These are phyloP conservation scores for Clivina fossor DNA, from an alignment of 2,888 invertebrate species.

Conservation along the genomic window DNA sequence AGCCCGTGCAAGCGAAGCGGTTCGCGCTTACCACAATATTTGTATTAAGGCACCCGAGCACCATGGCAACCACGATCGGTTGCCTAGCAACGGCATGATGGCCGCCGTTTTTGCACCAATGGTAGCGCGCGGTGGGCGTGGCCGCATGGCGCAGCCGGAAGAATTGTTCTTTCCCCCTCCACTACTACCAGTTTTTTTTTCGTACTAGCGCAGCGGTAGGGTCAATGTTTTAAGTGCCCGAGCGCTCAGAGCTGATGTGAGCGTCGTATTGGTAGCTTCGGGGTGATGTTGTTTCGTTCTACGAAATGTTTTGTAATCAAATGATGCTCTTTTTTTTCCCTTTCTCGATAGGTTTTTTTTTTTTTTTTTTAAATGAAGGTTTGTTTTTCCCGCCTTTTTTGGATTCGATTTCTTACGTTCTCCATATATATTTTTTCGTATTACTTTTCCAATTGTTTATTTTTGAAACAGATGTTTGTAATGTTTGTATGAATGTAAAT, in stretches of 20 bases:
- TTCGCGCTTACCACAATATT: slow-evolving; percentile 20
- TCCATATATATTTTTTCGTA: too few relatives aligned
- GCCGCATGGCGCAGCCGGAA: neutral
- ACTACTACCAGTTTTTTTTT: neutral
- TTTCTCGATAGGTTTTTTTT: too few relatives aligned
- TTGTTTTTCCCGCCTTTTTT: slow-evolving; percentile 8
- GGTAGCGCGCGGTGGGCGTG: neutral
- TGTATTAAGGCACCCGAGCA: slow-evolving; percentile 14
- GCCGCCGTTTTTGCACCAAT: slow-evolving; percentile 19
- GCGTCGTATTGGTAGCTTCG: slow-evolving; percentile 16
- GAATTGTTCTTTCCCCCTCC: slow-evolving; percentile 15
- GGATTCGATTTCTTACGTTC: neutral
- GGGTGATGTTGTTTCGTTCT: too few relatives aligned
- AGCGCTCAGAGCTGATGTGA: slow-evolving; percentile 16
- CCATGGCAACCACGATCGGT: slow-evolving; percentile 11
- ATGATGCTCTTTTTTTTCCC: slow-evolving; percentile 19
- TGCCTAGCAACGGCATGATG: slow-evolving; percentile 19
- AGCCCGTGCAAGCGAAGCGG: neutral
- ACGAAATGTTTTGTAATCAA: slow-evolving; percentile 24
- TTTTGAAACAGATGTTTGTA: too few relatives aligned
- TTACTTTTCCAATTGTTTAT: too few relatives aligned
- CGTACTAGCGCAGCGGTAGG: slow-evolving; percentile 5
- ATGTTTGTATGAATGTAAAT: too few relatives aligned
- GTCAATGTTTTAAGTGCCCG: slow-evolving; percentile 20
- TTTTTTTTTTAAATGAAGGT: neutral